Evolutionary conservation across 53 echinoderm and acorn worm genomes (phyloP), one percentile per base, ranked within the genome.

Genomic region (Zoroaster sp.): DNA sequence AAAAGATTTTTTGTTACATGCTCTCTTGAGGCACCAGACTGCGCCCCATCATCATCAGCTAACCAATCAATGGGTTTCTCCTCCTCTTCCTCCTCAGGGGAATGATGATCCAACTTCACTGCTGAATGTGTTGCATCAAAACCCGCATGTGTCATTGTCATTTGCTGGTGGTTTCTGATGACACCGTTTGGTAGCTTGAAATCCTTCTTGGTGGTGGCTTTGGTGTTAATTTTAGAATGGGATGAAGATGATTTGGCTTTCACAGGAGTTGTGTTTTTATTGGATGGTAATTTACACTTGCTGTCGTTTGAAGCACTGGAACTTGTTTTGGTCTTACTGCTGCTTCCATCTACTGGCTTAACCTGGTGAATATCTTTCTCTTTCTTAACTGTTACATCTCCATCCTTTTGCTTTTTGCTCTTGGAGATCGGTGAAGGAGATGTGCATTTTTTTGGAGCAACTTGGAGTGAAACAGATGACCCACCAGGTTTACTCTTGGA

Each of bases 1-100:
- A 78, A 78, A 25, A 78, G 78, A 36, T 78, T 78, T n/a, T 55
- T 78, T 5, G 78, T 54, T 37, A 59, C 46, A 13, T 54, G 51
- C 34, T 37, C 18, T 5, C 38, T 33, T 21, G 39, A n/a, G 11
- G 9, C 78, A 59, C 28, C 63, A 2, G 63, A 25, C 9, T n/a
- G 15, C 55, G 36, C 78, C 33, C 35, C 49, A 31, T 47, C 52
- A 15, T 33, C 35, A 15, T 32, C 77, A 33, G 53, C 77, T 1
- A 14, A 35, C 35, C 0, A 3, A 23, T 78, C 59, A n/a, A 20
- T 20, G 2, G 59, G 40, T 59, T 59, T 59, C 23, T 59, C 28
- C 28, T 59, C 63, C 63, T 59, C n/a, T 72, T 72, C 73, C 73
- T 72, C 41, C 73, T 72, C 37, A 38, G 46, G 14, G 55, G 55